phyloP scores from a whole-genome alignment of 2,113 vertebrate species.

The Vidua chalybeata region DNA sequence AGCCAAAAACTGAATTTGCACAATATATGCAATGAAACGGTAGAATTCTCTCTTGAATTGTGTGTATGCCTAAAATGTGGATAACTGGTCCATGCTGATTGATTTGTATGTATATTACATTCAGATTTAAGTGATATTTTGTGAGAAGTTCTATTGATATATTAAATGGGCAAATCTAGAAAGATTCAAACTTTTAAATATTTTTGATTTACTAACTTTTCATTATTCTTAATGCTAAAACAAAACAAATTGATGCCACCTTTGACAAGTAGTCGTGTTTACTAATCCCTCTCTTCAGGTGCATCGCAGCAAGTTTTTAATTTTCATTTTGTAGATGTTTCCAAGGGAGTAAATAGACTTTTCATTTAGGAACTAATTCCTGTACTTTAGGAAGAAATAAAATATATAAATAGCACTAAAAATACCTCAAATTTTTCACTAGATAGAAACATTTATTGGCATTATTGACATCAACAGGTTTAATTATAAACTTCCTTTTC shows the following conservation, averaged over 20 bases:
- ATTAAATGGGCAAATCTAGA: conserved; percentile 63
- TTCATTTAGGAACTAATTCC: conserved; percentile 73
- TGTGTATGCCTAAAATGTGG: conserved; percentile 61
- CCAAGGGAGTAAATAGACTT: conserved; percentile 72
- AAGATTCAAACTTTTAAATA: conserved; percentile 64
- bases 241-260: conserved; percentile 70
- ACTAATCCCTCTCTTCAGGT: conserved; percentile 62
- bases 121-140: conserved; percentile 63
- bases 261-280: conserved; percentile 59
- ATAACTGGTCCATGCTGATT: conserved; percentile 49
- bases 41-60: conserved; percentile 30
- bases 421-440: conserved; percentile 83
- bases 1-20: conserved; percentile 62
- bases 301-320: conserved; percentile 54
- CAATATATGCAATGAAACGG: conserved; percentile 61
- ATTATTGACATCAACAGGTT: conserved; percentile 69
- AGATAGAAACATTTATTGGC: conserved; percentile 73
- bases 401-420: conserved; percentile 82
- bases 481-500: conserved; percentile 56
- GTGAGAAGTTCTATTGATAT: conserved; percentile 70
- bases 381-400: conserved; percentile 78
- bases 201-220: conserved; percentile 62
- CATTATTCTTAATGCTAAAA: conserved; percentile 61
- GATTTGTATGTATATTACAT: conserved; percentile 58
- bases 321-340: conserved; percentile 69